These are phyloP conservation scores for Nicator chloris DNA, from an alignment of 2,113 vertebrate genomes.

Conservation along the genomic window DNA sequence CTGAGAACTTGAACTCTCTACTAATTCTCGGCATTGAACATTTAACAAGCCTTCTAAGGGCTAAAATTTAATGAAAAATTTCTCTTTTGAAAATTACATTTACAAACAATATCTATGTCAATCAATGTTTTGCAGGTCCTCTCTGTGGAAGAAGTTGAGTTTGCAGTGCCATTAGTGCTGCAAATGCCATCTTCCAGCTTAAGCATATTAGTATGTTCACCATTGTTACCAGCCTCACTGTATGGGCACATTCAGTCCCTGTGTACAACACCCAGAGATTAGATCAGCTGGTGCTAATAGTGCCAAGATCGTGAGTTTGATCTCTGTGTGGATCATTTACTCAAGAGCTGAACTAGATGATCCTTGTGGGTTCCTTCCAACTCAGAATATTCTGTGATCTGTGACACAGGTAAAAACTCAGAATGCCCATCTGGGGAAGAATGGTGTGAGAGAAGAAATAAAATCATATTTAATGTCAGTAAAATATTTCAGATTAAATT, in stretches of 20 bases:
- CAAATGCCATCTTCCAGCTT: neutral
- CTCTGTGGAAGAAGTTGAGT: neutral
- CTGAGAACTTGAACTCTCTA: neutral
- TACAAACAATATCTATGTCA: neutral
- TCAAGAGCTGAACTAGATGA: neutral
- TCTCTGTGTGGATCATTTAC: too few species aligned
- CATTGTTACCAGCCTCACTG: neutral
- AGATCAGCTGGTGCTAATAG: neutral
- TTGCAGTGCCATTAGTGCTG: neutral
- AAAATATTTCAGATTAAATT: neutral
- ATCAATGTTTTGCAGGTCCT: neutral
- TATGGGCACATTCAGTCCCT: neutral
- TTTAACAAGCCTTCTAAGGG: neutral
- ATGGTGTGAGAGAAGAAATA: neutral
- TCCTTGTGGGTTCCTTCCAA: neutral
- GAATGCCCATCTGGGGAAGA: neutral
- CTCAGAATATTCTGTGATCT: neutral
- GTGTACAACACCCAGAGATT: rapidly evolving
- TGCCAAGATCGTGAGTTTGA: neutral
- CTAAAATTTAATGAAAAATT: neutral
- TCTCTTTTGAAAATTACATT: neutral
- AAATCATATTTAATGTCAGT: neutral
- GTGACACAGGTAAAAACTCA: neutral
- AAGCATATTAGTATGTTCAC: neutral
- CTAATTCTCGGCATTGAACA: neutral